Evolutionary conservation across 2,797 vertebrate species (phyloP).

Genomic region (Gallinago stenura): DNA sequence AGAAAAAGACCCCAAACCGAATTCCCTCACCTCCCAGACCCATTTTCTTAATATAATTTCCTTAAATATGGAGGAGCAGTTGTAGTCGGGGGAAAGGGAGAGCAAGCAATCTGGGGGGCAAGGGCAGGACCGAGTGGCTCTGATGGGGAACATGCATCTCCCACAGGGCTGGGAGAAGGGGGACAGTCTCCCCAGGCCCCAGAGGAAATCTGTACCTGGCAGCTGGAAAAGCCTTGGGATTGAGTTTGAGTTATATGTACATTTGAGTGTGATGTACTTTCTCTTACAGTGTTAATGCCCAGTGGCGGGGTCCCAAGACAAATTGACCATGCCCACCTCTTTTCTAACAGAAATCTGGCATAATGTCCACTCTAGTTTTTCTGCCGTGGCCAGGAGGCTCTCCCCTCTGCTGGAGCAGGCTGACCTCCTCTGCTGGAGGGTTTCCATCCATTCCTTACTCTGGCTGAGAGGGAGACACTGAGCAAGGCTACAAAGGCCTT

Average conservation of each 20-base stretch:
- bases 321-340: background rate
- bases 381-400: fast-evolving
- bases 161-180: background rate
- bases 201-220: background rate
- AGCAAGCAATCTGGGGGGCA: background rate
- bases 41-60: background rate
- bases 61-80: background rate
- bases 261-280: background rate
- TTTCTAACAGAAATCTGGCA: background rate
- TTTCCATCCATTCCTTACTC: background rate
- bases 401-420: background rate
- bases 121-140: background rate
- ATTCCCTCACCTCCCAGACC: background rate
- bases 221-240: background rate
- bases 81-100: background rate
- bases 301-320: background rate
- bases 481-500: background rate
- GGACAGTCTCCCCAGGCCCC: background rate
- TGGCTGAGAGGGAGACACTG: fast-evolving
- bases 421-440: background rate
- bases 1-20: background rate
- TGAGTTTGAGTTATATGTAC: background rate
- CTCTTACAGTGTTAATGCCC: background rate
- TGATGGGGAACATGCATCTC: background rate
- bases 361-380: background rate